Evolutionary conservation across 2,113 vertebrate species (phyloP), one percentile per base, ranked within the genome.

Genomic region (Amblyornis subalaris): DNA sequence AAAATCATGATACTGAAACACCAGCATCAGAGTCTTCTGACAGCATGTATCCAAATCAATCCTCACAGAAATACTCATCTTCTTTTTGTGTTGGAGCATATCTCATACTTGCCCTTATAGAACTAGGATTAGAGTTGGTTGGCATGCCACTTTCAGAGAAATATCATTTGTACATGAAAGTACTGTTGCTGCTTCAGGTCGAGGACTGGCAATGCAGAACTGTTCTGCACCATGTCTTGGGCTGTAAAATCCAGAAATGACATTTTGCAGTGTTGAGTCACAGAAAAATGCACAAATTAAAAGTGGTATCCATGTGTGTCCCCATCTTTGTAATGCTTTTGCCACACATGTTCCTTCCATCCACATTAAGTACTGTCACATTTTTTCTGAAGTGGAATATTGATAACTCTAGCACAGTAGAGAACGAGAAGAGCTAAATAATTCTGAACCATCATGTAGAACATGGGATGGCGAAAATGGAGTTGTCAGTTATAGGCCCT

Each of bases 301-400:
- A 66, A 60, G 13, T 51, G 4, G 3, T 45, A 10, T 36, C 9
- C 2, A 0, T 53, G 3, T 44, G 21, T 66, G 3, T n/a, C 12
- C 16, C 3, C 1, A 0, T 42, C 42, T 78, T 53, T n/a, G 14
- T 38, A 61, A 38, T 4, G 1, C 8, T 60, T 82, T 78, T 67
- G 45, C 36, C 6, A 7, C 9, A 28, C 2, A 0, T 7, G 10
- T 64, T 38, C 15, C 2, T 71, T 70, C 45, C 26, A n/a, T 91
- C 70, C 23, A 36, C 17, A 5, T 3, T 22, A 35, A 58, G 23
- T 62, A 53, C 20, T 77, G 29, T 40, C 15, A 6, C 5, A 0
- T 29, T 72, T 70, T n/a, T 85, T 74, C 44, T 85, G 40, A 71
- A 72, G 36, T 48, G 38, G 10, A 85, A 14, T 50, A 16, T 7